These are phyloP conservation scores for Megalonaias nervosa DNA, from an alignment of 1,140 invertebrate genomes.

Conservation along the genomic window DNA sequence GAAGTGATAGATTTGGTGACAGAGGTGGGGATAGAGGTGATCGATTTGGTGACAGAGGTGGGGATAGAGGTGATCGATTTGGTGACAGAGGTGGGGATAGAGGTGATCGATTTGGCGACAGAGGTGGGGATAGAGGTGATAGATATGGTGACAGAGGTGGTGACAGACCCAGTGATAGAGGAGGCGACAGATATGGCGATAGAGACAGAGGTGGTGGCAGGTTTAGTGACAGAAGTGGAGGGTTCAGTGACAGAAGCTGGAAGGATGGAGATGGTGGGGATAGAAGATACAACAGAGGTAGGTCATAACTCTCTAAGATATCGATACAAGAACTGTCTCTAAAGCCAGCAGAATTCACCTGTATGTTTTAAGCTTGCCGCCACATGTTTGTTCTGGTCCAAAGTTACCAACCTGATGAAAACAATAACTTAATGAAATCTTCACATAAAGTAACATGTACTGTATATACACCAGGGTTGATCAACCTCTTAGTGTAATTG, in stretches of 20 bases:
- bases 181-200: slow-evolving; percentile 5
- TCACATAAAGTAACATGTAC: too few species aligned
- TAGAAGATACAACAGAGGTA: slow-evolving; percentile 10
- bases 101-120: slow-evolving; percentile 7
- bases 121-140: slow-evolving; percentile 3
- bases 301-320: background rate
- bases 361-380: too few species aligned
- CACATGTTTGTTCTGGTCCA: too few species aligned
- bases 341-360: too few species aligned
- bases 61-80: slow-evolving; percentile 9
- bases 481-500: too few species aligned
- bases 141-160: slow-evolving; percentile 21
- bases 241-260: background rate
- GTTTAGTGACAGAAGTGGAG: background rate
- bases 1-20: background rate
- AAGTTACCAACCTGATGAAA: too few species aligned
- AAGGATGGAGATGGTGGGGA: slow-evolving; percentile 19
- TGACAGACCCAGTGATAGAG: slow-evolving; percentile 20
- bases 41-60: background rate
- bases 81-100: slow-evolving; percentile 15
- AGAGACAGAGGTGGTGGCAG: slow-evolving; percentile 7
- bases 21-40: slow-evolving; percentile 6
- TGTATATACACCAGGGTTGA: too few species aligned
- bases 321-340: too few species aligned
- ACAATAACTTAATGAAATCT: too few species aligned